Percentiles rank a stretch among this genome's conserved stretches.
These are phyloP conservation scores for Oikopleura vanhoeffeni DNA, from an alignment of 23 tunicate species.

Conservation along the genomic window DNA sequence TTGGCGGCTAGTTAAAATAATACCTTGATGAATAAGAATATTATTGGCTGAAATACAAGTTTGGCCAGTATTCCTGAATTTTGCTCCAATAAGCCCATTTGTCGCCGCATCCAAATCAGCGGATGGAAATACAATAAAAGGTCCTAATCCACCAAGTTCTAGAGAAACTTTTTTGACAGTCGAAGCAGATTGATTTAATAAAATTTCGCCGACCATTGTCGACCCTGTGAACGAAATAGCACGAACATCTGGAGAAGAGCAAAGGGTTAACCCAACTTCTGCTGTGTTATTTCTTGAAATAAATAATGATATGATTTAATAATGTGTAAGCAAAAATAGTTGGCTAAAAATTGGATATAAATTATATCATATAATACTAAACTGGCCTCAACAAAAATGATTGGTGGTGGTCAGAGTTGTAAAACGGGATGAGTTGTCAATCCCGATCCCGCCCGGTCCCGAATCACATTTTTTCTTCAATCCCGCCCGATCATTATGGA, in stretches of 20 bases:
- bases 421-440: too few relatives aligned
- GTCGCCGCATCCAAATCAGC: slow-evolving; percentile 20
- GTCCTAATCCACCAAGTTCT: slow-evolving; percentile 24
- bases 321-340: background rate
- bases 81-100: slow-evolving; percentile 13
- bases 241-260: slow-evolving; percentile 37
- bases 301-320: background rate
- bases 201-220: slow-evolving; percentile 17
- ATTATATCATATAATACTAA: background rate
- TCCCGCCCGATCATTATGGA: too few relatives aligned
- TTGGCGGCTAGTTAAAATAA: slow-evolving; percentile 2
- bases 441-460: too few relatives aligned
- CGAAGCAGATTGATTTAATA: slow-evolving; percentile 18
- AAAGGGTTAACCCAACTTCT: slow-evolving; percentile 32
- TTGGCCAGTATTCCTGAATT: slow-evolving; percentile 22
- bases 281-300: background rate
- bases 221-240: slow-evolving; percentile 88
- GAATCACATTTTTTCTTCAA: too few relatives aligned
- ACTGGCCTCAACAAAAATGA: background rate
- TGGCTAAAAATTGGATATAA: background rate
- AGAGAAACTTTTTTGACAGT: slow-evolving; percentile 28
- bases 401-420: too few relatives aligned
- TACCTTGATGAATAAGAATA: slow-evolving; percentile 16
- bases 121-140: slow-evolving; percentile 17
- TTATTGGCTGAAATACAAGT: slow-evolving; percentile 23